phyloP scores from a whole-genome alignment of 2,888 invertebrate species.

The Eulithis prunata region DNA sequence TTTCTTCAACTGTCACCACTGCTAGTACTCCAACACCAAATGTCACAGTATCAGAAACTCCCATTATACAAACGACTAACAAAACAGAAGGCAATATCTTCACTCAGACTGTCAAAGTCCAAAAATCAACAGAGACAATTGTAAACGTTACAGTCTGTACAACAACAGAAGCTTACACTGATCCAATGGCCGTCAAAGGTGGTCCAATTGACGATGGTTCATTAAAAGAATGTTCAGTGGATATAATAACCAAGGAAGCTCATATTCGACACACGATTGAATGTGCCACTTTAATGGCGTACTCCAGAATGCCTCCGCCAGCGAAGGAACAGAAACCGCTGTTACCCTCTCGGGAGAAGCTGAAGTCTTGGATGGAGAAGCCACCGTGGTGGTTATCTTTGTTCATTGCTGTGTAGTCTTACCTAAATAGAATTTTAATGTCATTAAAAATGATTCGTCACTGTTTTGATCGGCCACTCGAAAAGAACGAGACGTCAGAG shows the following conservation, averaged over 20 bases:
- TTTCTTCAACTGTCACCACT: conserved; percentile 15
- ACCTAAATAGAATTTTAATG: neutral
- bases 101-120: conserved; percentile 13
- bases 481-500: neutral
- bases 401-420: conserved; percentile 65
- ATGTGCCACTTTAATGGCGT: conserved; percentile 62
- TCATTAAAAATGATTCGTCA: neutral
- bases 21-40: conserved; percentile 2
- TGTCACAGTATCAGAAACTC: neutral
- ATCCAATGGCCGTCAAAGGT: conserved; percentile 66
- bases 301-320: conserved; percentile 68
- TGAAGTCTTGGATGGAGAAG: conserved; percentile 67
- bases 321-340: conserved; percentile 48
- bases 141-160: conserved; percentile 56
- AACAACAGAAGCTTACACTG: conserved; percentile 49
- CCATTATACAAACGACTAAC: conserved; percentile 1
- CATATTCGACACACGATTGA: conserved; percentile 60
- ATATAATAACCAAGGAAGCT: conserved; percentile 60
- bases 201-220: conserved; percentile 53
- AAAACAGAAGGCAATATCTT: conserved; percentile 26
- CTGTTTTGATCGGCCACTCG: too few species aligned
- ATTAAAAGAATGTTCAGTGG: conserved; percentile 65
- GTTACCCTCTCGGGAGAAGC: conserved; percentile 60
- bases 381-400: conserved; percentile 78
- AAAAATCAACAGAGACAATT: conserved; percentile 42